These are phyloP conservation scores for Ophiothrix spiculata DNA, from an alignment of 35 echinoderm and acorn worm species.

Conservation along the genomic window DNA sequence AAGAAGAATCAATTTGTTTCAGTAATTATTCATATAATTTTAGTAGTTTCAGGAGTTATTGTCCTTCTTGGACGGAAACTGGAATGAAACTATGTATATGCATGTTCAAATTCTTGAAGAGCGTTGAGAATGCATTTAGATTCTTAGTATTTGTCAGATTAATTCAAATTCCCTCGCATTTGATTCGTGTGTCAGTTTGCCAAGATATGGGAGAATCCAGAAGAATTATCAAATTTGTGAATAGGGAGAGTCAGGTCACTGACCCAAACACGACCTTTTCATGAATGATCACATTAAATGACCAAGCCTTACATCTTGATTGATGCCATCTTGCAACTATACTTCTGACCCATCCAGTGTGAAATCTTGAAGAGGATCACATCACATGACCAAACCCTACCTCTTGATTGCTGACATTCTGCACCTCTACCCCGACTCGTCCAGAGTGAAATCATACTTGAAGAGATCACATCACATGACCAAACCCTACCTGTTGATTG, in stretches of 20 bases:
- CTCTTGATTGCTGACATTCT: conserved; percentile 60
- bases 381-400: conserved; percentile 79
- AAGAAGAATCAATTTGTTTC: neutral
- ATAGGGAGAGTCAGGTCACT: too few relatives aligned
- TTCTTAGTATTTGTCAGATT: too few relatives aligned
- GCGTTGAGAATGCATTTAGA: too few relatives aligned
- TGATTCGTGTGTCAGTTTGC: too few relatives aligned
- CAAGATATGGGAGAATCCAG: too few relatives aligned
- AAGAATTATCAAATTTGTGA: too few relatives aligned
- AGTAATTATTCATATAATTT: neutral
- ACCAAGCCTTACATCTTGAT: conserved; percentile 80
- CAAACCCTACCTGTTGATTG: conserved; percentile 81
- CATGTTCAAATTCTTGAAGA: too few relatives aligned
- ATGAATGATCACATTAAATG: too few relatives aligned
- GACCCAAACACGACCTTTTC: too few relatives aligned
- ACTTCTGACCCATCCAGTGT: conserved; percentile 91
- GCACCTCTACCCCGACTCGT: conserved; percentile 87
- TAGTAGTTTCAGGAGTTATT: too few relatives aligned
- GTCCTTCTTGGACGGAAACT: neutral
- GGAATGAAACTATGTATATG: neutral
- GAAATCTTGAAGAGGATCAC: conserved; percentile 94
- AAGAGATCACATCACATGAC: conserved; percentile 28
- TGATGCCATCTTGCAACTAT: conserved; percentile 59
- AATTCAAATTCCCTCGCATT: too few relatives aligned
- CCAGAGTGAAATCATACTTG: conserved; percentile 96